Conservation (phyloP, 1,140 invertebrate species). For the Calephelis virginiensis region DNA sequence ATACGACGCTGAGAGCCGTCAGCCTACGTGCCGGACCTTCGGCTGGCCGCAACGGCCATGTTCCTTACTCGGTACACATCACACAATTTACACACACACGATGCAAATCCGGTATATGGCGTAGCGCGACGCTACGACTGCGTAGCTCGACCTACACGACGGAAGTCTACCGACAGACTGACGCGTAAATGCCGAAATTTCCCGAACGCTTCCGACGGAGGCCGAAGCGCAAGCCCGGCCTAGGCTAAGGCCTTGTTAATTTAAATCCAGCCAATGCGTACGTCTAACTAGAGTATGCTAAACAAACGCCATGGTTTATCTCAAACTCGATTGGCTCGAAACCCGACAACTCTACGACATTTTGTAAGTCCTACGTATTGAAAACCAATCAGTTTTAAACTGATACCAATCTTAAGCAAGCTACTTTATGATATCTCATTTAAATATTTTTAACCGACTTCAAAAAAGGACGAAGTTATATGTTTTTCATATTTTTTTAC, state of each 20-base stretch:
- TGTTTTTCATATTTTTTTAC: no score
- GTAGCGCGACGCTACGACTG: not conserved
- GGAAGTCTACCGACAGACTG: not conserved
- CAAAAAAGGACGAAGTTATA: no score
- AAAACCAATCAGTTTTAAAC: no score
- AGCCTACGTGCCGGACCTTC: not conserved
- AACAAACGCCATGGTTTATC: slow-evolving; percentile 5
- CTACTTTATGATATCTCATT: no score
- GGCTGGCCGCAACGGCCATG: not conserved
- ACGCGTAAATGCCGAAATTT: not conserved
- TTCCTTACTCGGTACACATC: not conserved
- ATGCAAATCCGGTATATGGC: not conserved
- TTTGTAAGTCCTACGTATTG: not conserved
- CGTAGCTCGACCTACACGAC: not conserved
- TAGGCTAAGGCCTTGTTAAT: slow-evolving; percentile 1
- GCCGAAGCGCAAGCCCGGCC: not conserved
- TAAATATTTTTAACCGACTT: no score
- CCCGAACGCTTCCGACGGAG: not conserved
- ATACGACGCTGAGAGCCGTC: not conserved
- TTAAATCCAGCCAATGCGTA: slow-evolving; percentile 4
- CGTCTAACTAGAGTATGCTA: slow-evolving; percentile 5
- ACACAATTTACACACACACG: not conserved
- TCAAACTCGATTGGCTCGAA: slow-evolving; percentile 3
- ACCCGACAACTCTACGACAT: not conserved
- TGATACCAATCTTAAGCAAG: no score